phyloP scores from a whole-genome alignment of 2,113 vertebrate genomes.

The Macroglossus sobrinus region DNA sequence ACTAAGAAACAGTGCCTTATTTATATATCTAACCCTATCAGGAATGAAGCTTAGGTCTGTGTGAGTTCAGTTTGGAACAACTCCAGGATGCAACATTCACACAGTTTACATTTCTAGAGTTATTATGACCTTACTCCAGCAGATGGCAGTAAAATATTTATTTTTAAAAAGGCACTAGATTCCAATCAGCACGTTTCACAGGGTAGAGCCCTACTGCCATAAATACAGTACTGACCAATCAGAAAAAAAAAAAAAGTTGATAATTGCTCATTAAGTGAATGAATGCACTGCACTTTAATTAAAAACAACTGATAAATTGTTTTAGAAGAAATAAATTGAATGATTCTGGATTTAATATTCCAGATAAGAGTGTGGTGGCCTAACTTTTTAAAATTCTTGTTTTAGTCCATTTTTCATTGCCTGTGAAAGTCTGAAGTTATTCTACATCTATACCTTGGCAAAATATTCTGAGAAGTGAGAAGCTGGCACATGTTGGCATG shows the following conservation, averaged over 20 bases:
- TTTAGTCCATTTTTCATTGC: slow-evolving; percentile 52
- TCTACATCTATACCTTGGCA: slow-evolving; percentile 74
- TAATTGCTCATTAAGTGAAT: slow-evolving; percentile 24
- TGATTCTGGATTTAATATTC: slow-evolving; percentile 17
- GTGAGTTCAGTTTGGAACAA: neutral
- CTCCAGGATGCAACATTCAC: neutral
- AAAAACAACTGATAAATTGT: neutral
- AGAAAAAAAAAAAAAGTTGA: neutral
- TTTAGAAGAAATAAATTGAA: neutral
- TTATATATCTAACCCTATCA: neutral
- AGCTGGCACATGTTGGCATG: slow-evolving; percentile 71
- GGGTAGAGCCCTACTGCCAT: neutral
- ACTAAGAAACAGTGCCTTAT: neutral
- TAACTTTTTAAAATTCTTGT: slow-evolving; percentile 18
- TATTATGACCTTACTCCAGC: neutral
- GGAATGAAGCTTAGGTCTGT: neutral
- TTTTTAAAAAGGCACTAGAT: neutral
- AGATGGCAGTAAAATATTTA: slow-evolving; percentile 70
- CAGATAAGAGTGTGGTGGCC: neutral
- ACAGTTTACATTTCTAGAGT: neutral
- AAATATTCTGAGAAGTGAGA: slow-evolving; percentile 73
- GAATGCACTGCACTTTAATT: neutral
- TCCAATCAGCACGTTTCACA: neutral
- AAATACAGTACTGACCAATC: neutral
- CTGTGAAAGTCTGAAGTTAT: slow-evolving; percentile 60